Evolutionary conservation across 1,140 invertebrate genomes (phyloP).

Genomic region (Venturia canescens): DNA sequence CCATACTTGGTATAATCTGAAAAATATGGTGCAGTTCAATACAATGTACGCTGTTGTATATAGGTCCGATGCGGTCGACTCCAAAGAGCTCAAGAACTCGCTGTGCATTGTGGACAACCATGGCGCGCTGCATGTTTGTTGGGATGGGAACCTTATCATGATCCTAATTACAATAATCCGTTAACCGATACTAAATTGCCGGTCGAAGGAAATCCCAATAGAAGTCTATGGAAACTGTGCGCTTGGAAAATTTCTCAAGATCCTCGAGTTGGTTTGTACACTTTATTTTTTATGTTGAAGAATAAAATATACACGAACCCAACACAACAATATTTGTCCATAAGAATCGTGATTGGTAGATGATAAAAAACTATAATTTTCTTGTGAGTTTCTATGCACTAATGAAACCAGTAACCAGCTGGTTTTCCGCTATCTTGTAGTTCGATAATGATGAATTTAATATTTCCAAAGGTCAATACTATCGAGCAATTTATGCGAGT

Average conservation of each 20-base stretch:
- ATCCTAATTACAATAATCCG: constrained; percentile 83
- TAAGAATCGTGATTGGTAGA: too few relatives aligned
- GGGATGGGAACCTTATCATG: constrained; percentile 91
- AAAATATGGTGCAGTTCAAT: too few relatives aligned
- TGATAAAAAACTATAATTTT: too few relatives aligned
- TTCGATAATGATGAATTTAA: neutral
- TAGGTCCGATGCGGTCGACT: constrained; percentile 91
- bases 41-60: too few relatives aligned
- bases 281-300: neutral
- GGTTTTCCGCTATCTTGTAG: neutral
- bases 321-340: too few relatives aligned
- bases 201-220: constrained; percentile 89
- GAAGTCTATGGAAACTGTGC: constrained; percentile 94
- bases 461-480: constrained; percentile 77
- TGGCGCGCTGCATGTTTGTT: constrained; percentile 94
- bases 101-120: constrained; percentile 89
- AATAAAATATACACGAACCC: too few relatives aligned
- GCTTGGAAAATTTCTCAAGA: constrained; percentile 86
- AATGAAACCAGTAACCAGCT: too few relatives aligned
- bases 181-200: constrained; percentile 77
- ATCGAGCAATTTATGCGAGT: constrained; percentile 84
- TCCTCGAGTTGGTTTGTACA: constrained; percentile 70
- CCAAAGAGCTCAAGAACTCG: constrained; percentile 89
- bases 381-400: too few relatives aligned
- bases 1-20: neutral